Evolutionary conservation across 1,140 invertebrate genomes (phyloP).

Genomic region (Lasaia peninsularis): DNA sequence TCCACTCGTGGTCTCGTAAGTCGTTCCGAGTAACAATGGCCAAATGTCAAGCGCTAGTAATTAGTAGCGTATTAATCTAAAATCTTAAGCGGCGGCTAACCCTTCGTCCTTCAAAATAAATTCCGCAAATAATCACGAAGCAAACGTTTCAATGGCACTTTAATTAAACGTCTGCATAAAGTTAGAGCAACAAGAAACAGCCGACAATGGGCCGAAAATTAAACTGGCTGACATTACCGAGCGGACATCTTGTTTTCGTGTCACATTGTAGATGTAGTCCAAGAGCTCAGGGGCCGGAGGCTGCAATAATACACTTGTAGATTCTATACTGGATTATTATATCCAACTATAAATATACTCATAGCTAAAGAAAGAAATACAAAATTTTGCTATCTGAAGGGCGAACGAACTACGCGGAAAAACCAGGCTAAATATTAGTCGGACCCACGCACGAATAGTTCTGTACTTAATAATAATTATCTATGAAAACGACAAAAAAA

Average conservation of each 20-base stretch:
- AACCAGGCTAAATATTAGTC: no score
- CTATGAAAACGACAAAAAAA: no score
- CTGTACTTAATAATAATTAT: no score
- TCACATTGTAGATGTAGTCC: constrained; percentile 16
- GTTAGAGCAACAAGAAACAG: constrained; percentile 26
- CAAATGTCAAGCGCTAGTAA: not conserved
- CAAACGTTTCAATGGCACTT: constrained; percentile 26
- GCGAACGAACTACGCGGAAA: no score
- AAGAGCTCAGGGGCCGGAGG: no score
- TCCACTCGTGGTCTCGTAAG: no score
- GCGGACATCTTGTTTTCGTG: constrained; percentile 29
- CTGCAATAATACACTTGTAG: no score
- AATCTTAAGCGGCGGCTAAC: constrained; percentile 4
- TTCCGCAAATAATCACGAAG: constrained; percentile 9
- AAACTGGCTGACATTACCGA: constrained; percentile 22
- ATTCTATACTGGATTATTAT: no score
- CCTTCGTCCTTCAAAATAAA: constrained; percentile 12
- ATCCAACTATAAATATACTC: no score
- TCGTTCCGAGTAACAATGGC: not conserved
- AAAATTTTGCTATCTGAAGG: no score
- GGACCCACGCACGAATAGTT: no score
- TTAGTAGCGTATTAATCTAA: not conserved
- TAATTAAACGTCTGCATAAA: constrained; percentile 29
- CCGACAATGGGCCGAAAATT: constrained; percentile 29
- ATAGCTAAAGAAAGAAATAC: no score